Percentiles rank a stretch among this genome's conserved stretches.
phyloP scores from a whole-genome alignment of 1,140 invertebrate genomes.

The Drosophila subobscura region DNA sequence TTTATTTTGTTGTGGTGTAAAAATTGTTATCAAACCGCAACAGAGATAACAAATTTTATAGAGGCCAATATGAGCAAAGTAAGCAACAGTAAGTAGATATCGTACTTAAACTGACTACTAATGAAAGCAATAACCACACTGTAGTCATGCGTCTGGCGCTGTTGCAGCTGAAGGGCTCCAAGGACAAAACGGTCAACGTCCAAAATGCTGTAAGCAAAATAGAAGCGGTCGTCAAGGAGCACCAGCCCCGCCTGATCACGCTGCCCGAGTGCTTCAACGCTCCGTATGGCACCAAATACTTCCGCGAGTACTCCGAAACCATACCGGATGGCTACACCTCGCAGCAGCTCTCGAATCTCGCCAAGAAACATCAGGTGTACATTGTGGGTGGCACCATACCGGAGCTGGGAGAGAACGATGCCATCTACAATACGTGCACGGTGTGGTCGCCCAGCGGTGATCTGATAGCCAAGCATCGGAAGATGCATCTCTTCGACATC shows the following conservation, averaged over 20 bases:
- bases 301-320: slow-evolving; percentile 91
- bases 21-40: slow-evolving; percentile 45
- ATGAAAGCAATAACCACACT: neutral
- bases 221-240: slow-evolving; percentile 87
- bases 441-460: slow-evolving; percentile 93
- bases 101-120: neutral
- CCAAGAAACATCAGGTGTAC: slow-evolving; percentile 91
- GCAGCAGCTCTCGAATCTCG: slow-evolving; percentile 88
- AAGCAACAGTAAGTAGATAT: slow-evolving; percentile 50
- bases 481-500: slow-evolving; percentile 98
- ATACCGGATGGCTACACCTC: slow-evolving; percentile 91
- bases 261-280: slow-evolving; percentile 98
- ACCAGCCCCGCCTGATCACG: slow-evolving; percentile 90
- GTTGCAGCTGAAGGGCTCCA: slow-evolving; percentile 90
- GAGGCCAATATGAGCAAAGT: slow-evolving; percentile 34
- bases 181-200: slow-evolving; percentile 91
- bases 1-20: slow-evolving; percentile 14
- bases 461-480: slow-evolving; percentile 89
- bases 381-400: slow-evolving; percentile 96
- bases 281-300: slow-evolving; percentile 92
- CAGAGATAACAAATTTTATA: slow-evolving; percentile 26
- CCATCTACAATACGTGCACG: slow-evolving; percentile 95
- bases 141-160: slow-evolving; percentile 86
- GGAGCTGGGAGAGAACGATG: slow-evolving; percentile 87
- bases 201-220: slow-evolving; percentile 89